Evolutionary conservation across 2,888 invertebrate species (phyloP).

Genomic region (Mesoligia furuncula): DNA sequence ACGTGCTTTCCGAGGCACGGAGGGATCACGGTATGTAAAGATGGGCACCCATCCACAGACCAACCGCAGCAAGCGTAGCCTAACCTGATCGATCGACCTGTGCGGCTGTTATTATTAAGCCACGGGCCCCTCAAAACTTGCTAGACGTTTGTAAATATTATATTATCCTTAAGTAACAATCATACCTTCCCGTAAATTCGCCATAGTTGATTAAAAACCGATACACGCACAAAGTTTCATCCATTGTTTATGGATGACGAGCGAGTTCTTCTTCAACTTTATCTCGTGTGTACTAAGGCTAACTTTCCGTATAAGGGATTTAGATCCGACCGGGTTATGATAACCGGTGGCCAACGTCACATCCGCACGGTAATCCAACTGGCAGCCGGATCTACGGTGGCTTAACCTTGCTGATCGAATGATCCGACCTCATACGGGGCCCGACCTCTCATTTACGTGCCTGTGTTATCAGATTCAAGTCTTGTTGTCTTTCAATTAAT

Average conservation of each 20-base stretch:
- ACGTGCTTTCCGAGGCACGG: too few species aligned
- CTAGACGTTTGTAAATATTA: neutral
- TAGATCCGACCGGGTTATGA: conserved; percentile 41
- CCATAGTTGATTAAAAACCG: conserved; percentile 45
- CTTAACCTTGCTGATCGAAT: conserved; percentile 57
- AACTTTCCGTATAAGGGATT: conserved; percentile 55
- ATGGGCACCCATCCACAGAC: too few species aligned
- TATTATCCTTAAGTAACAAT: conserved; percentile 6
- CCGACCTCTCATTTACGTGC: conserved; percentile 47
- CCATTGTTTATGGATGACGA: conserved; percentile 52
- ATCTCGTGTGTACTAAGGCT: conserved; percentile 14
- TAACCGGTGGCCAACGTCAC: conserved; percentile 51
- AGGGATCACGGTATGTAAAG: too few species aligned
- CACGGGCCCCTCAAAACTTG: too few species aligned
- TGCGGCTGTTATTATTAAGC: too few species aligned
- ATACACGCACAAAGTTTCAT: conserved; percentile 52
- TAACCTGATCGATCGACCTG: too few species aligned
- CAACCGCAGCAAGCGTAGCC: too few species aligned
- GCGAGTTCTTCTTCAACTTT: conserved; percentile 45
- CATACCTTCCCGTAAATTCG: neutral
- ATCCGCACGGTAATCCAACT: conserved; percentile 56
- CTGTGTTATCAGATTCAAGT: conserved; percentile 31
- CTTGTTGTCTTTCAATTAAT: conserved; percentile 44
- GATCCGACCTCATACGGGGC: conserved; percentile 42
- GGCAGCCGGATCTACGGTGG: conserved; percentile 52